Evolutionary conservation across 2,888 invertebrate species (phyloP), one percentile per base, ranked within the genome.

Genomic region (Acrobasis suavella): DNA sequence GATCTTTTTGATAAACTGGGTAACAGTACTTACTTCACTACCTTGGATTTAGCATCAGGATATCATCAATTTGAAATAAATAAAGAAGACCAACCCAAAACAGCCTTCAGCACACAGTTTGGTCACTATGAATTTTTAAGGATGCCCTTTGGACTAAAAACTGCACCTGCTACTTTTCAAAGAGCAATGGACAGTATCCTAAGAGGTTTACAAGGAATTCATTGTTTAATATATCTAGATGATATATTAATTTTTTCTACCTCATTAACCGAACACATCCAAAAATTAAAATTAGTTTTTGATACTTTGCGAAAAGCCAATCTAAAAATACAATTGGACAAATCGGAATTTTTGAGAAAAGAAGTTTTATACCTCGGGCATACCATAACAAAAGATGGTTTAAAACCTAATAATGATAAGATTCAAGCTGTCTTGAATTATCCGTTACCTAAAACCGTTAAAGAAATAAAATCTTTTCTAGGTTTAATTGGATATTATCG

Each of bases 401-500:
- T 75, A 0, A 70, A 72, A 67, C 77, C 79, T 1, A 76, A 78
- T 50, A 52, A 69, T 9, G 67, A 72, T 52, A 75, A 76, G 66
- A 71, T 77, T 8, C 50, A 68, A n/a, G 69, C 72, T 0, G 65
- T 78, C 9, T 52, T 69, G 52, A 65, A 74, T 0, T 75, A 71
- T 15, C 75, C 73, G 0, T 37, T 68, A 10, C 78, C 77, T 0
- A 67, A 70, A 62, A 72, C 68, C 0, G 1, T 58, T 0, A 73
- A 61, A 6, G 70, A 75, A 60, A 74, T 78, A 0, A 73, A 75
- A 72, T 59, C 65, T n/a, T 86, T 85, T 63, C 49, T 83, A 22
- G 83, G 83, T 9, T 55, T 86, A 39, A 46, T 76, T 5, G 79
- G 83, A 2, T 83, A 83, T 62, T 84, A 22, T 50, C 38, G 82